Base-by-base conservation (phyloP, 2,113 vertebrate genomes). In the Camelus bactrianus region DNA sequence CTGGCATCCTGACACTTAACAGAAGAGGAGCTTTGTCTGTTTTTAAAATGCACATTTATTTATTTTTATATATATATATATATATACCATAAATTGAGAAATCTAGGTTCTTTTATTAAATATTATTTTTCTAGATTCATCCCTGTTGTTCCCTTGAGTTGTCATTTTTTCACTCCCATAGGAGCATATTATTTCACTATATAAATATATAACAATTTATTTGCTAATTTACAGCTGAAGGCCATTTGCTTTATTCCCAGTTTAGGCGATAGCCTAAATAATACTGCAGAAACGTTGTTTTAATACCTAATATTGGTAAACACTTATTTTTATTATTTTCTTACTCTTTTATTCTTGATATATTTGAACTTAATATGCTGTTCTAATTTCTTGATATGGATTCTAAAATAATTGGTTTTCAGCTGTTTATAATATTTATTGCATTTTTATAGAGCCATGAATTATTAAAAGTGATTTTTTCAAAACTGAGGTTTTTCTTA, bases 401-500 rank as follows among this genome's bases (percentile, higher is more conserved):
- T 54, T 19, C 30, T 77, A 54, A 54, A 77, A n/a, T 77, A 52
- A 54, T 54, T 77, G 32, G n/a, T 54, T 54, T 77, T 54, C 6
- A 54, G 10, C 50, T 77, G 30, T n/a, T 77, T 77, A 5, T 77
- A 54, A 77, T 77, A 54, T 22, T n/a, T 77, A 52, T n/a, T 77
- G 11, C 11, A 22, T 77, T 54, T 77, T n/a, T n/a, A 24, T 22
- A 77, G 17, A 77, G 32, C 30, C 52, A 32, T 32, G 30, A 54
- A 30, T 76, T 76, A 76, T 30, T 76, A 52, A 76, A 65, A n/a
- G 26, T 48, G 42, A 52, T 20, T 13, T 54, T 76, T 50, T 52
- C n/a, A 0, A n/a, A 0, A n/a, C 54, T n/a, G 3, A 54, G 3
- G 30, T n/a, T 32, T 22, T 54, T 22, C 50, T 76, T 52, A n/a